phyloP scores from a whole-genome alignment of 1,140 invertebrate genomes.

The Heliconius nattereri region DNA sequence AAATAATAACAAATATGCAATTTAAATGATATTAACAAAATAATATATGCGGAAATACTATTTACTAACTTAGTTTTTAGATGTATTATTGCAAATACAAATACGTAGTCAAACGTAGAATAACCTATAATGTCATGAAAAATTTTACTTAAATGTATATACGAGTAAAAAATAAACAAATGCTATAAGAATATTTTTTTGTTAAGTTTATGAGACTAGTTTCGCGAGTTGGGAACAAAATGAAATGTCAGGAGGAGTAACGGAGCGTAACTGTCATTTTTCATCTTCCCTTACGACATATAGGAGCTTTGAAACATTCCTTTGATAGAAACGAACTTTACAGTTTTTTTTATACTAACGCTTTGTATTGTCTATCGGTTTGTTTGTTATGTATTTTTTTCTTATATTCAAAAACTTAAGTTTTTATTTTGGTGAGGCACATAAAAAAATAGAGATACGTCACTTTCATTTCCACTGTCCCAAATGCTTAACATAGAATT shows the following conservation, averaged over 20 bases:
- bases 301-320: not conserved
- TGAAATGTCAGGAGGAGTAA: not conserved
- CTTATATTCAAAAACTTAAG: not conserved
- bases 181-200: not conserved
- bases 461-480: not conserved
- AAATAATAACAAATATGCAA: too few species aligned
- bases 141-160: too few species aligned
- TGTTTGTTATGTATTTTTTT: not conserved
- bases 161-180: not conserved
- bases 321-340: not conserved
- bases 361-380: not conserved
- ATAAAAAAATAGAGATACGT: not conserved
- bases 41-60: too few species aligned
- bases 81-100: too few species aligned
- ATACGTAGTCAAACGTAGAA: too few species aligned
- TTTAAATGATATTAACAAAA: too few species aligned
- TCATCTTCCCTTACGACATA: not conserved
- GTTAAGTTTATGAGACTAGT: not conserved
- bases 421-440: too few species aligned
- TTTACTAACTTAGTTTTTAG: too few species aligned
- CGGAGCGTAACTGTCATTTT: constrained; percentile 1
- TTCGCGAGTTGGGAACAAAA: not conserved
- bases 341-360: not conserved
- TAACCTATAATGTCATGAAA: too few species aligned
- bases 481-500: too few species aligned